phyloP scores from a whole-genome alignment of 2,888 invertebrate species.

The Salticus scenicus region DNA sequence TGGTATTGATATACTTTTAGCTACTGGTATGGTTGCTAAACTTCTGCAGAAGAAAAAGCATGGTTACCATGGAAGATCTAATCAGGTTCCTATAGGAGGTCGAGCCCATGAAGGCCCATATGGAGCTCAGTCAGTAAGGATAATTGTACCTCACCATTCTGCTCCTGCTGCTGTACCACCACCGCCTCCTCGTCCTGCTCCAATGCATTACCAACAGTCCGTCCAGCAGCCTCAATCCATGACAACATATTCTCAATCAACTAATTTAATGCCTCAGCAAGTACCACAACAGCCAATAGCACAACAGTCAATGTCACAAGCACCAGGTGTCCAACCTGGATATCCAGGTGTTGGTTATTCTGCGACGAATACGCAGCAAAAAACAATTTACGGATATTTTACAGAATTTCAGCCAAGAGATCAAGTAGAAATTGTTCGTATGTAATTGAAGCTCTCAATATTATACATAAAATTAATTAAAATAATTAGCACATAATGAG shows the following conservation, averaged over 20 bases:
- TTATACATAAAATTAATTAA: too few relatives aligned
- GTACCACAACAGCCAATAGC: background rate
- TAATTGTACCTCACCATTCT: background rate
- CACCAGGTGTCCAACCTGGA: background rate
- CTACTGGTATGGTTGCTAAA: conserved; percentile 49
- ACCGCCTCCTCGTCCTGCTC: background rate
- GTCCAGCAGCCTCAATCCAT: background rate
- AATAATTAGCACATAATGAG: too few relatives aligned
- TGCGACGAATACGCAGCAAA: too few relatives aligned
- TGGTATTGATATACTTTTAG: conserved; percentile 25
- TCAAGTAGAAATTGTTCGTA: background rate
- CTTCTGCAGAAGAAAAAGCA: conserved; percentile 40
- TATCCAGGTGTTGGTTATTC: background rate
- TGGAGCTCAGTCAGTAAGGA: background rate
- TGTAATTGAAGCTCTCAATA: too few relatives aligned
- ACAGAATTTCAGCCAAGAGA: background rate
- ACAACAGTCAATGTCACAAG: background rate
- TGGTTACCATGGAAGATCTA: background rate
- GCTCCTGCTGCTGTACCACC: background rate
- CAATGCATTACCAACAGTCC: background rate
- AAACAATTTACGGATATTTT: background rate
- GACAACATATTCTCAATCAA: background rate
- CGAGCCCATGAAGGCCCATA: background rate
- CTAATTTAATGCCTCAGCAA: background rate
- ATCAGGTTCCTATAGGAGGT: background rate